phyloP scores from a whole-genome alignment of 2,888 invertebrate genomes.

The Papilio gigon region DNA sequence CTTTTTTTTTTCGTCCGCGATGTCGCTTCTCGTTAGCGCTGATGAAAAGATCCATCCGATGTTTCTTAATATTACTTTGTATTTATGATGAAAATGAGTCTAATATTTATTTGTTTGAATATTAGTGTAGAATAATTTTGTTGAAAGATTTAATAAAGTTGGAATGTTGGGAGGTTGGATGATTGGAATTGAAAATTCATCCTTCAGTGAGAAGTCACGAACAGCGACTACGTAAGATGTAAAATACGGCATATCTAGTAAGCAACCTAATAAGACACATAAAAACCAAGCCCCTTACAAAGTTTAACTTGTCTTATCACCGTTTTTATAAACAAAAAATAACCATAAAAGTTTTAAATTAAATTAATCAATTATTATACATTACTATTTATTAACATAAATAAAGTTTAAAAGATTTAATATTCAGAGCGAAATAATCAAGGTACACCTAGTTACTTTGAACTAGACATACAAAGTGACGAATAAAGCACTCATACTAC shows the following conservation, averaged over 20 bases:
- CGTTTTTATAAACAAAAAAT: too few species aligned
- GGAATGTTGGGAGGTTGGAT: too few species aligned
- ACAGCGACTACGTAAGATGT: too few species aligned
- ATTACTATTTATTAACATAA: too few species aligned
- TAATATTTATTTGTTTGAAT: background rate
- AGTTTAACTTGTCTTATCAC: too few species aligned
- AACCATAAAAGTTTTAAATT: too few species aligned
- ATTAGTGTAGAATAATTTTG: background rate
- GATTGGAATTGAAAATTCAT: too few species aligned
- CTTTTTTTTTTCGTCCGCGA: slow-evolving; percentile 64
- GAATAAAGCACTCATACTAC: background rate
- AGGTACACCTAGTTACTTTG: background rate
- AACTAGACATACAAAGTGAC: slow-evolving; percentile 4
- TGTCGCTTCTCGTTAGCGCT: slow-evolving; percentile 62
- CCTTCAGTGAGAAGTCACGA: too few species aligned
- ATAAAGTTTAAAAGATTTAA: background rate
- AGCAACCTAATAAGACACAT: too few species aligned
- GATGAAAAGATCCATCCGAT: slow-evolving; percentile 48
- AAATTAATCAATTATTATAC: too few species aligned
- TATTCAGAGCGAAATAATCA: background rate
- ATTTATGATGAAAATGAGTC: slow-evolving; percentile 42
- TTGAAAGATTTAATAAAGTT: background rate
- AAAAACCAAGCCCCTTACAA: too few species aligned
- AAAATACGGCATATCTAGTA: too few species aligned
- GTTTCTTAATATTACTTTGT: slow-evolving; percentile 46